These are phyloP conservation scores for Crypturellus tataupa DNA, from an alignment of 2,797 vertebrate species.

Conservation along the genomic window DNA sequence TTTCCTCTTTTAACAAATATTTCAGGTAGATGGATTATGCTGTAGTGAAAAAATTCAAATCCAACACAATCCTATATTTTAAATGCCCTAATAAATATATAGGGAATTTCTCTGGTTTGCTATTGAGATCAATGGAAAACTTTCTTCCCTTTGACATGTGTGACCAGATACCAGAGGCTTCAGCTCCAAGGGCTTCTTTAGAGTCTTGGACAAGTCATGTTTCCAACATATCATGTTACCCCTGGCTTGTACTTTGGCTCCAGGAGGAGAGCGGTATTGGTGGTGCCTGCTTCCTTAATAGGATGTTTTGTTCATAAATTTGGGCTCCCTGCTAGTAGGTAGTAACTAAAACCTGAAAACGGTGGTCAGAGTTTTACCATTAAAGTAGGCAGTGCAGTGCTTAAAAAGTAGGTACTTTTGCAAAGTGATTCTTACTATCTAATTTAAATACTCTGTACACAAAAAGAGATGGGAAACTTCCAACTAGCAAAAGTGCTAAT, in stretches of 20 bases:
- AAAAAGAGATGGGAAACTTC: not conserved
- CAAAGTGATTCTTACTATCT: not conserved
- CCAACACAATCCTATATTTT: not conserved
- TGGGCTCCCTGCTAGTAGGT: not conserved
- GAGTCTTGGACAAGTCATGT: not conserved
- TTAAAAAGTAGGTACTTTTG: not conserved
- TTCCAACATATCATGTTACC: not conserved
- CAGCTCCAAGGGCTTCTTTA: not conserved
- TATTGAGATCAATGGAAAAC: not conserved
- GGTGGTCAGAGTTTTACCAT: not conserved
- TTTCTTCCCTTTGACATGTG: not conserved
- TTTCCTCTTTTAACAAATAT: not conserved
- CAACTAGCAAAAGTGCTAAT: not conserved
- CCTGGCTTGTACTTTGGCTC: not conserved
- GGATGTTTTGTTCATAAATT: not conserved
- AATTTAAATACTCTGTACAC: not conserved
- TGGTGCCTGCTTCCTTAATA: not conserved
- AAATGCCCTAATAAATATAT: not conserved
- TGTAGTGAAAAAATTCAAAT: not conserved
- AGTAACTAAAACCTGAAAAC: not conserved
- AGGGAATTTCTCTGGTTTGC: not conserved
- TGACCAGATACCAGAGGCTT: not conserved
- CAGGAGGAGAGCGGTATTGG: not conserved
- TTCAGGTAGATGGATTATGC: not conserved
- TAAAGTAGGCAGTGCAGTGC: not conserved